Percentiles rank a stretch among this genome's conserved stretches.
phyloP scores from a whole-genome alignment of 2,113 vertebrate genomes.

The Scomber colias region DNA sequence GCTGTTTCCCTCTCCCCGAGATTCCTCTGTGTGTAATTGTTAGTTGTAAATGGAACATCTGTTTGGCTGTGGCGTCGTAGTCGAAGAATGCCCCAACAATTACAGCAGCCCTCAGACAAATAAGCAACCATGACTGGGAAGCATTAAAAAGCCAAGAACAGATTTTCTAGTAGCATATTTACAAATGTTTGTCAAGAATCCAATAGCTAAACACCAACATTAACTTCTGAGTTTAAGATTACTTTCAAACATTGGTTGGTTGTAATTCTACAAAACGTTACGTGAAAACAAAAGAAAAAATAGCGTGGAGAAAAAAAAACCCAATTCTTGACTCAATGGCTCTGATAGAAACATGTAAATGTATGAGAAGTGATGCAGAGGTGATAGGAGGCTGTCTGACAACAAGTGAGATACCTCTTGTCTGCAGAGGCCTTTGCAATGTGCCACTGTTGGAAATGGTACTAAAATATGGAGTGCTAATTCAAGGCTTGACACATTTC shows the following conservation, averaged over 20 bases:
- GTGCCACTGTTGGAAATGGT: slow-evolving; percentile 67
- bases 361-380: slow-evolving; percentile 59
- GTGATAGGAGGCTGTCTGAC: slow-evolving; percentile 77
- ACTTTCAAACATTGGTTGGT: neutral
- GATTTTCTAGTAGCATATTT: slow-evolving; percentile 39
- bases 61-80: slow-evolving; percentile 53
- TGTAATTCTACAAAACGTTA: slow-evolving; percentile 4
- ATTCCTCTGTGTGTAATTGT: slow-evolving; percentile 68
- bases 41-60: slow-evolving; percentile 80
- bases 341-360: slow-evolving; percentile 57
- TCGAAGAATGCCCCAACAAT: slow-evolving; percentile 59
- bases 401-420: slow-evolving; percentile 74
- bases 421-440: slow-evolving; percentile 67
- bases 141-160: slow-evolving; percentile 36
- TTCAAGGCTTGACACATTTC: slow-evolving; percentile 82
- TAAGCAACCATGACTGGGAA: slow-evolving; percentile 15
- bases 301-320: neutral
- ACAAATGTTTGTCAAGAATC: slow-evolving; percentile 21
- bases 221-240: neutral
- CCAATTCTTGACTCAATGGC: neutral
- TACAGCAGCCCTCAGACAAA: slow-evolving; percentile 58
- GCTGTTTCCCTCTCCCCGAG: slow-evolving; percentile 1
- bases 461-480: slow-evolving; percentile 88
- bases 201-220: slow-evolving; percentile 12
- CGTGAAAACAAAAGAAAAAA: slow-evolving; percentile 19